Evolutionary conservation across 2,797 vertebrate species (phyloP), one percentile per base, ranked within the genome.

Genomic region (Lithobates pipiens): DNA sequence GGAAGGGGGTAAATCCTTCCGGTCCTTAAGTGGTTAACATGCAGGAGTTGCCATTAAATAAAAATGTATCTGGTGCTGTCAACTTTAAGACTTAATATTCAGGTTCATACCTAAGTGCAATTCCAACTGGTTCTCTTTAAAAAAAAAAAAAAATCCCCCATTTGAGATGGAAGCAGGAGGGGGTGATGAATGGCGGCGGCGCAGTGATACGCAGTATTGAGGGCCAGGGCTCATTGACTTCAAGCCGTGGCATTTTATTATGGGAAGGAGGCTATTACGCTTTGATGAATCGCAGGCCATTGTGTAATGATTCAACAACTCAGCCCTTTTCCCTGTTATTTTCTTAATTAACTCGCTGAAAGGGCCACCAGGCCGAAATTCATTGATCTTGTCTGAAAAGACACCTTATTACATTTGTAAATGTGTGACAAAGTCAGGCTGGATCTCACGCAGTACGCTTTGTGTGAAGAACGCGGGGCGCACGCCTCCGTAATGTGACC

Each of bases 171-270:
- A 9, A 65, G 5, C 6, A 65, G 61, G 61, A 23, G 61, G 57
- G 57, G 21, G 61, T 65, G 61, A 65, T 65, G 23, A 10, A 65
- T 25, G 23, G n/a, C 61, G 23, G n/a, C 23, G 1, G 61, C n/a
- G 61, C 61, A 21, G 8, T 65, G 61, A 65, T 65, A 65, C 61
- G n/a, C 61, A 65, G 21, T 15, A 63, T 63, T 7, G 6, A 63
- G 61, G 61, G 23, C 61, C 61, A 65, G 61, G 61, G 61, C 61
- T 65, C 61, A 65, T 65, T 65, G 61, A 65, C 61, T 65, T 65
- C 61, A 65, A 25, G 61, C 61, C 6, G 23, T 65, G 61, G 61
- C 61, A 65, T 65, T 65, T 65, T 65, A 65, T 65, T 65, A 65
- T 65, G 23, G 61, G n/a, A 65, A 25, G 61, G 61, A 65, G n/a